Percentiles rank a stretch among this genome's conserved stretches.
phyloP scores from a whole-genome alignment of 2,888 invertebrate genomes.

The Tiliacea aurago region DNA sequence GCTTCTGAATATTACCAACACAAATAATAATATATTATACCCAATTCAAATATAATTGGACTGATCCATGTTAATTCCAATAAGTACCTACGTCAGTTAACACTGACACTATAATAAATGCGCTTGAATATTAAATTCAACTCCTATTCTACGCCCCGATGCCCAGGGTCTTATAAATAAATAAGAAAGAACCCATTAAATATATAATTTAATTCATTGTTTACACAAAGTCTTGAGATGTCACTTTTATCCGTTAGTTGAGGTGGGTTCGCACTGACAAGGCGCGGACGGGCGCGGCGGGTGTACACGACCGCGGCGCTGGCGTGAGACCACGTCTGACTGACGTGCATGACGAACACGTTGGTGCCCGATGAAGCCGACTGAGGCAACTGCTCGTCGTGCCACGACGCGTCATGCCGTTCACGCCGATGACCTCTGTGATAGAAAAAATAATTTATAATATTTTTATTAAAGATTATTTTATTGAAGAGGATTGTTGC shows the following conservation, averaged over 20 bases:
- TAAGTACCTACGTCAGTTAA: background rate
- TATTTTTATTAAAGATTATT: background rate
- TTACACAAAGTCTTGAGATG: slow-evolving; percentile 30
- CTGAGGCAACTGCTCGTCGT: slow-evolving; percentile 79
- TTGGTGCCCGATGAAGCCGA: slow-evolving; percentile 78
- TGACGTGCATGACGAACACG: slow-evolving; percentile 79
- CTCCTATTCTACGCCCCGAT: background rate
- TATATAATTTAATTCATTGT: slow-evolving; percentile 38
- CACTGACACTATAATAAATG: background rate
- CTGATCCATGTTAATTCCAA: background rate
- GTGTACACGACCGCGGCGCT: slow-evolving; percentile 42
- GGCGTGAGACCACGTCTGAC: slow-evolving; percentile 68
- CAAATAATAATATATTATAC: background rate
- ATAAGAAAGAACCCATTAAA: slow-evolving; percentile 10
- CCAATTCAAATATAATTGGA: background rate
- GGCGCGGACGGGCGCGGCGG: slow-evolving; percentile 74
- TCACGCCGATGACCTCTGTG: slow-evolving; percentile 82
- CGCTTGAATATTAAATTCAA: background rate
- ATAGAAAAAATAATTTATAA: background rate
- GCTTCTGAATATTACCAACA: background rate
- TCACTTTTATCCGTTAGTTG: slow-evolving; percentile 63
- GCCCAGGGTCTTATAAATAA: background rate
- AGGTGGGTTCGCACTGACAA: slow-evolving; percentile 80
- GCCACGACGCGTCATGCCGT: slow-evolving; percentile 80
- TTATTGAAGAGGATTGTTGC: background rate